These are phyloP conservation scores for Leptinotarsa peninsularis DNA, from an alignment of 2,888 invertebrate species.

Conservation along the genomic window DNA sequence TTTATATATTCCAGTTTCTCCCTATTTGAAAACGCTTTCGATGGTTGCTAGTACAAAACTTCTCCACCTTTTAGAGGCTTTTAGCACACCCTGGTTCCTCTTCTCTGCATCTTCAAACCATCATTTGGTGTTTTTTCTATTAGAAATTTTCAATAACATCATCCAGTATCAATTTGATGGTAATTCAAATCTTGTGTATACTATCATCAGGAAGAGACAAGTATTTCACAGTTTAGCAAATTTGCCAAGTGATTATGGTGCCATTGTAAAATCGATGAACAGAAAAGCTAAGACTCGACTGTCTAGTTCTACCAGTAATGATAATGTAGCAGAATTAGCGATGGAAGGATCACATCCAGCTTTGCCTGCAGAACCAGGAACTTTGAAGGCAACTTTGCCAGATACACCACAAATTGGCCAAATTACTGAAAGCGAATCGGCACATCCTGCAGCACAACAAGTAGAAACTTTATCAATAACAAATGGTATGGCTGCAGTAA, in stretches of 20 bases:
- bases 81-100: conserved; percentile 99
- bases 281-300: conserved; percentile 66
- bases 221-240: conserved; percentile 99
- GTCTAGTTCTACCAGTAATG: conserved; percentile 64
- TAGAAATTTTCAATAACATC: conserved; percentile 99
- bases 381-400: conserved; percentile 88
- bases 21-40: conserved; percentile 97
- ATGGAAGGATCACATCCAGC: conserved; percentile 90
- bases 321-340: conserved; percentile 74
- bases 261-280: conserved; percentile 83
- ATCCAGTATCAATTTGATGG: conserved; percentile 99
- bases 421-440: conserved; percentile 89
- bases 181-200: conserved; percentile 98
- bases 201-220: conserved; percentile 97
- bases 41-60: conserved; percentile 99
- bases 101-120: conserved; percentile 97
- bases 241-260: conserved; percentile 90
- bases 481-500: conserved; percentile 61
- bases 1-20: conserved; percentile 80
- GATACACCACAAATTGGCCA: conserved; percentile 83
- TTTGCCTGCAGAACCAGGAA: conserved; percentile 90
- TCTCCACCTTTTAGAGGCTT: conserved; percentile 95
- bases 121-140: conserved; percentile 96
- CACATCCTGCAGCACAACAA: conserved; percentile 75
- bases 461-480: conserved; percentile 59